phyloP scores from a whole-genome alignment of 2,797 vertebrate genomes.

The Arvicola amphibius region DNA sequence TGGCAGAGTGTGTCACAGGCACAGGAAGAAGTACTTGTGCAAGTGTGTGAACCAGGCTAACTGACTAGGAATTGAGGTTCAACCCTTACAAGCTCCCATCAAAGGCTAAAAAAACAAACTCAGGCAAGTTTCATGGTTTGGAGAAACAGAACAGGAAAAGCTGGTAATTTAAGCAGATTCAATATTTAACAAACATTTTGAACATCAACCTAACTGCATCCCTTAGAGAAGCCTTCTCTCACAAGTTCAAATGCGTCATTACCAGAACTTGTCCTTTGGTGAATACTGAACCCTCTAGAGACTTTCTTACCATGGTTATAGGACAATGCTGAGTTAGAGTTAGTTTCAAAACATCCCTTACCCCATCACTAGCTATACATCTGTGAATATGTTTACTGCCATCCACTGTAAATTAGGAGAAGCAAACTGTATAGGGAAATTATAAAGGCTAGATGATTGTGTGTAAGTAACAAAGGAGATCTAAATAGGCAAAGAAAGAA shows the following conservation, averaged over 20 bases:
- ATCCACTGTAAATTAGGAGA: not conserved
- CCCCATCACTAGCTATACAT: not conserved
- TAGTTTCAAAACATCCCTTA: not conserved
- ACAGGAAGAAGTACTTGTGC: not conserved
- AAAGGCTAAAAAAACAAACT: not conserved
- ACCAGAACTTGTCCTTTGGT: not conserved
- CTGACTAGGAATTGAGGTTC: not conserved
- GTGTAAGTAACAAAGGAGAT: not conserved
- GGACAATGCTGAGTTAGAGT: not conserved
- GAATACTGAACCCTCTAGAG: not conserved
- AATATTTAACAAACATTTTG: not conserved
- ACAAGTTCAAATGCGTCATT: too few species aligned
- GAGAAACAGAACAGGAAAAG: not conserved
- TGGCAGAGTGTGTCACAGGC: not conserved
- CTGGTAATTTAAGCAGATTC: not conserved
- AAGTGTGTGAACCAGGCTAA: too few species aligned
- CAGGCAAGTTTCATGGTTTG: not conserved
- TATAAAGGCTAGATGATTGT: not conserved
- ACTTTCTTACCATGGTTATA: not conserved
- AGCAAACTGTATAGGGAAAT: not conserved
- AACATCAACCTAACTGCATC: not conserved
- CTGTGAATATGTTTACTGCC: not conserved
- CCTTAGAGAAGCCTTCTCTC: not conserved
- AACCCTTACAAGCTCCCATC: not conserved
- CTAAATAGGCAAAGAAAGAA: not conserved